Percentiles rank a stretch among this genome's conserved stretches.
Evolutionary conservation across 1,140 invertebrate species (phyloP).

Genomic region (Acromyrmex echinatior): DNA sequence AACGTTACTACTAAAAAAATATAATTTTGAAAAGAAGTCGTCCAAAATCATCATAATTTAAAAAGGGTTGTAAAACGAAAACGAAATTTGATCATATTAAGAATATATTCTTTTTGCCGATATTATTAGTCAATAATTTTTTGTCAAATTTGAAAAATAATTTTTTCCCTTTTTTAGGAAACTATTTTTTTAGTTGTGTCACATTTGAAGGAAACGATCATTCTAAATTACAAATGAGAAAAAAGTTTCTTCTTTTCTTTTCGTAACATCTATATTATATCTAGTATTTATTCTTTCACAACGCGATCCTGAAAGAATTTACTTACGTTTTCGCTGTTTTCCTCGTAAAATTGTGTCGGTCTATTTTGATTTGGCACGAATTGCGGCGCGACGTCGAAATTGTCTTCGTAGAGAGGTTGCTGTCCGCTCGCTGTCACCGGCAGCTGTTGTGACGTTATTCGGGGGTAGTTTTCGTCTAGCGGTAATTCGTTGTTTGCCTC

Average conservation of each 20-base stretch:
- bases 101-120: no score
- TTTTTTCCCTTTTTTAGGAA: no score
- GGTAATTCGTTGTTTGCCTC: constrained; percentile 83
- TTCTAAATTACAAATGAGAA: not conserved
- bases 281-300: not conserved
- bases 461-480: constrained; percentile 83
- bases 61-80: no score
- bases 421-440: constrained; percentile 32
- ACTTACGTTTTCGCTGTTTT: constrained; percentile 75
- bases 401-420: constrained; percentile 73
- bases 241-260: not conserved
- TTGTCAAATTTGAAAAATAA: no score
- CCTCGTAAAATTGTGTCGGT: constrained; percentile 54
- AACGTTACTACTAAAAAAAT: no score
- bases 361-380: constrained; percentile 35
- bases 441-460: constrained; percentile 65
- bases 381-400: constrained; percentile 65
- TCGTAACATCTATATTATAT: not conserved
- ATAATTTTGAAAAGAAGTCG: no score
- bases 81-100: no score
- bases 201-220: no score
- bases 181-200: no score
- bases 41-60: no score
- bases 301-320: not conserved
- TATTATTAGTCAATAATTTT: no score